phyloP scores from a whole-genome alignment of 2,113 vertebrate genomes.

The Dolichotis patagonum region DNA sequence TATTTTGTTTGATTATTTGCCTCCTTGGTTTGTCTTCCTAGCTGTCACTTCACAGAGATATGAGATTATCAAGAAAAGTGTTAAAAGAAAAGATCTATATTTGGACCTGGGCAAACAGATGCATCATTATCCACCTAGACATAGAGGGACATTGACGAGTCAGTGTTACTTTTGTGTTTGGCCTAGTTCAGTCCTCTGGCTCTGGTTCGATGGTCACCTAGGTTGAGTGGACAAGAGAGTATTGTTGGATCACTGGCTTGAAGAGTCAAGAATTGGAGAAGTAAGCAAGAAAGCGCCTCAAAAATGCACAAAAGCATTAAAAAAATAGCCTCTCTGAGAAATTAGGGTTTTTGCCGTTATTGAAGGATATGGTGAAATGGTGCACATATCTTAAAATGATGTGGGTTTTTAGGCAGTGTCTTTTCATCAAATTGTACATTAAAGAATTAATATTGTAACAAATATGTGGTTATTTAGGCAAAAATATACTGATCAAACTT shows the following conservation, averaged over 20 bases:
- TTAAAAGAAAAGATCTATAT: too few relatives aligned
- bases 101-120: neutral
- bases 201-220: neutral
- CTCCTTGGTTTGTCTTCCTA: neutral
- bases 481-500: neutral
- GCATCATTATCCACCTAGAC: neutral
- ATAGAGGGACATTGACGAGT: neutral
- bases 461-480: neutral
- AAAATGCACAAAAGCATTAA: neutral
- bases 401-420: neutral
- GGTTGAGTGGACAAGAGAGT: neutral
- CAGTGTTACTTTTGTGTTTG: neutral
- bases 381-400: neutral
- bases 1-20: neutral
- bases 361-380: neutral
- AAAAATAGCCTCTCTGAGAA: neutral
- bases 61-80: neutral
- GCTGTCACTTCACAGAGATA: neutral
- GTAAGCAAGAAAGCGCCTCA: neutral
- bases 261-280: neutral
- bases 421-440: neutral
- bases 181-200: neutral
- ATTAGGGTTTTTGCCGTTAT: neutral
- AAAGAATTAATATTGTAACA: neutral
- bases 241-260: neutral